Evolutionary conservation across 2,113 vertebrate genomes (phyloP).

Genomic region (Syngnathus typhle): DNA sequence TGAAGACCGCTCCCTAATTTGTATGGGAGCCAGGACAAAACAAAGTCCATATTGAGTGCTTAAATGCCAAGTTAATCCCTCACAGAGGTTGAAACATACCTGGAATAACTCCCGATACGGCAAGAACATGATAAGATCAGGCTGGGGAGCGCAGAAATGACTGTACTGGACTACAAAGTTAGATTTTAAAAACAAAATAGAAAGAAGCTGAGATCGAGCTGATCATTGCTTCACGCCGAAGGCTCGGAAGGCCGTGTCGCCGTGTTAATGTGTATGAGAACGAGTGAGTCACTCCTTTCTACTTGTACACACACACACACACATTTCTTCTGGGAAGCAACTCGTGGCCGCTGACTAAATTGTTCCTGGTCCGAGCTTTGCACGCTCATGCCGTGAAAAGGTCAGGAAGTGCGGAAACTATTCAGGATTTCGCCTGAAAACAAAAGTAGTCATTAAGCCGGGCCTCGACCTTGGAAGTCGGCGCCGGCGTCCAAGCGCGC

Average conservation of each 20-base stretch:
- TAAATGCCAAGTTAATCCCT: slow-evolving; percentile 40
- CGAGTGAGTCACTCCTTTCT: slow-evolving; percentile 36
- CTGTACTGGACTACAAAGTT: neutral
- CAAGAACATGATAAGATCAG: slow-evolving; percentile 5
- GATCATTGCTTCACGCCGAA: slow-evolving; percentile 41
- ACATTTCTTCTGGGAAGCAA: slow-evolving; percentile 51
- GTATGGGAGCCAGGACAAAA: slow-evolving; percentile 57
- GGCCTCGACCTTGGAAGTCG: slow-evolving; percentile 51
- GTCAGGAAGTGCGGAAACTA: slow-evolving; percentile 20
- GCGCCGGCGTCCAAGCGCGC: slow-evolving; percentile 30
- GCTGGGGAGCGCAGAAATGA: neutral
- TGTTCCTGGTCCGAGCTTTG: slow-evolving; percentile 20
- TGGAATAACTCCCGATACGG: slow-evolving; percentile 30
- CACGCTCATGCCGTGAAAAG: slow-evolving; percentile 7
- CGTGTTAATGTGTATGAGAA: slow-evolving; percentile 47
- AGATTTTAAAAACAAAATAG: slow-evolving; percentile 1
- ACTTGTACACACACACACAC: slow-evolving; percentile 13
- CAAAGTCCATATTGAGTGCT: slow-evolving; percentile 35
- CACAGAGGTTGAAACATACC: slow-evolving; percentile 43
- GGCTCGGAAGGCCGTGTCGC: slow-evolving; percentile 24
- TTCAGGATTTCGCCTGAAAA: slow-evolving; percentile 28
- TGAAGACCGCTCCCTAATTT: slow-evolving; percentile 62
- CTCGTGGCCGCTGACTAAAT: slow-evolving; percentile 34
- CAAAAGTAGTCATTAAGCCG: slow-evolving; percentile 38
- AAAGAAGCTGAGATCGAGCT: slow-evolving; percentile 35